phyloP scores from a whole-genome alignment of 1,140 invertebrate species.

The Lepidostoma basale region DNA sequence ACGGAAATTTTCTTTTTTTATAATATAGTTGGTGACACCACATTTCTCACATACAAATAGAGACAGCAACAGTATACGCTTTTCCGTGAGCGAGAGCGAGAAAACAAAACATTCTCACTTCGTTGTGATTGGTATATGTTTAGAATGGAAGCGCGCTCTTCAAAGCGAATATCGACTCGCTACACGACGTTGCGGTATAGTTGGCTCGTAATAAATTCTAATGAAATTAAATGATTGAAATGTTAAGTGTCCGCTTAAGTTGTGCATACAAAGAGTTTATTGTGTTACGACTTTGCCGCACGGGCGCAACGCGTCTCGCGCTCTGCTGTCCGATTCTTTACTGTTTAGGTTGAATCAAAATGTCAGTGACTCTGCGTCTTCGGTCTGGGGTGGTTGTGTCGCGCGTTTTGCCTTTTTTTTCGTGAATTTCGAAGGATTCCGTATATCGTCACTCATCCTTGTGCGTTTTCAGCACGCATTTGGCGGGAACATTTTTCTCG shows the following conservation, averaged over 20 bases:
- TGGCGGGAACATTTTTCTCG: conserved; percentile 18
- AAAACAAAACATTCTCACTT: not conserved
- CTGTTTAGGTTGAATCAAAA: conserved; percentile 24
- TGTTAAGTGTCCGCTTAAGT: too few species aligned
- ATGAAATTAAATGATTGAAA: too few species aligned
- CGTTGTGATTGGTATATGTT: conserved; percentile 4
- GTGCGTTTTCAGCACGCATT: not conserved
- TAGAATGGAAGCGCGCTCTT: conserved; percentile 29
- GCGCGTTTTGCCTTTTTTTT: conserved; percentile 21
- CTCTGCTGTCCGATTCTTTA: not conserved
- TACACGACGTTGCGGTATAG: too few species aligned
- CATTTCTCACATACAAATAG: conserved; percentile 1
- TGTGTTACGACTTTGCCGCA: too few species aligned
- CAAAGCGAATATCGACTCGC: too few species aligned
- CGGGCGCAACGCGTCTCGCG: not conserved
- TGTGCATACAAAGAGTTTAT: too few species aligned
- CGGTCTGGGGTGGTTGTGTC: conserved; percentile 26
- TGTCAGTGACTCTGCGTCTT: conserved; percentile 44
- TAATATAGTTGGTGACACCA: too few species aligned
- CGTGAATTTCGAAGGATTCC: conserved; percentile 12
- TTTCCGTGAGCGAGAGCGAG: conserved; percentile 3
- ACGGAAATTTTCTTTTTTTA: too few species aligned
- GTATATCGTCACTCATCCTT: conserved; percentile 21
- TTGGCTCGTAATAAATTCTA: too few species aligned
- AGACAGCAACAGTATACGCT: conserved; percentile 10